These are phyloP conservation scores for Eclectus roratus DNA, from an alignment of 2,113 vertebrate species.

Conservation along the genomic window DNA sequence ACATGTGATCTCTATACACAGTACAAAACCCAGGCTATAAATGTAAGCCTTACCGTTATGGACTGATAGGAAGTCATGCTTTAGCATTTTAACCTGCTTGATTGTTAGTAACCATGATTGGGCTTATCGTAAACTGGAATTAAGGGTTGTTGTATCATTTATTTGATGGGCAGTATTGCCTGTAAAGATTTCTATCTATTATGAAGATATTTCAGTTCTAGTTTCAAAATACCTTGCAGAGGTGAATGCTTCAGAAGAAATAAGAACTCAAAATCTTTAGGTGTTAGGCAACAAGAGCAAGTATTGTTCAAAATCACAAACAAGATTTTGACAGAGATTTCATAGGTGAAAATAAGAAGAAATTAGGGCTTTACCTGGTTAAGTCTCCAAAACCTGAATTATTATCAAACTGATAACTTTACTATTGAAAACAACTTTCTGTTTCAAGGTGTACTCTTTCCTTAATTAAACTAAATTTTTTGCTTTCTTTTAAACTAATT, in stretches of 20 bases:
- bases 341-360: not conserved
- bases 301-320: not conserved
- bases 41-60: not conserved
- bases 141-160: rapidly evolving
- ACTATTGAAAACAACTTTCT: not conserved
- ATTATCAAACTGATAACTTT: not conserved
- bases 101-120: not conserved
- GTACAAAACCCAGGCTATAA: not conserved
- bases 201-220: not conserved
- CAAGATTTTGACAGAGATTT: not conserved
- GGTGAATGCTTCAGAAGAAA: not conserved
- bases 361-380: not conserved
- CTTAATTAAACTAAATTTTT: not conserved
- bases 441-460: not conserved
- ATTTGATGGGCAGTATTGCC: not conserved
- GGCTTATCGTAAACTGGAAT: not conserved
- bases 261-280: not conserved
- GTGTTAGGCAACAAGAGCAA: not conserved
- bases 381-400: not conserved
- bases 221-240: not conserved
- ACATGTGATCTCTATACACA: not conserved
- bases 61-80: not conserved
- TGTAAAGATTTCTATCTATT: not conserved
- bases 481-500: not conserved
- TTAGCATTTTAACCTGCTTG: not conserved